phyloP scores from a whole-genome alignment of 2,113 vertebrate genomes.

The Anser brachyrhynchus region DNA sequence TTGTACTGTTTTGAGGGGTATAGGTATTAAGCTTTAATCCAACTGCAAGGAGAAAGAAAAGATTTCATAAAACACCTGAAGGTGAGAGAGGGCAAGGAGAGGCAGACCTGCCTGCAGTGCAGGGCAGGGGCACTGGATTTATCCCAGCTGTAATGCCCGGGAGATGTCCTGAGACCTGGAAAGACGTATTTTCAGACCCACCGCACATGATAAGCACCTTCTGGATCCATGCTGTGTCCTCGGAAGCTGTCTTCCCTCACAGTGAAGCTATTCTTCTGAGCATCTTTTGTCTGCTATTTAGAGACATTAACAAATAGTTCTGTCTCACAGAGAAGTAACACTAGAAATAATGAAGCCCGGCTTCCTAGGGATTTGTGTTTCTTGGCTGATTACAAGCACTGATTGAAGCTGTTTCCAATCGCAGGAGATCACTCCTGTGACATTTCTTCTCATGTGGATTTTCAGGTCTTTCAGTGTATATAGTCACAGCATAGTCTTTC shows the following conservation, averaged over 20 bases:
- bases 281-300: conserved; percentile 10
- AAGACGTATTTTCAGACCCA: not conserved
- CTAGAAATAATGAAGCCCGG: conserved; percentile 38
- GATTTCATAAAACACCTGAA: not conserved
- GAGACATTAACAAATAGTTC: conserved; percentile 8
- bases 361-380: conserved; percentile 41
- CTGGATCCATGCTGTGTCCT: not conserved
- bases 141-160: not conserved
- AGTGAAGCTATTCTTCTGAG: not conserved
- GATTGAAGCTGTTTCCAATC: conserved; percentile 7
- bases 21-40: conserved; percentile 17
- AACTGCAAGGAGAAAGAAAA: not conserved
- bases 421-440: not conserved
- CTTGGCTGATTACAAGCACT: not conserved
- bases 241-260: not conserved
- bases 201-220: rapidly evolving
- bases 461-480: not conserved
- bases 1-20: conserved; percentile 10
- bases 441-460: not conserved
- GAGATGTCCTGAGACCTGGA: not conserved
- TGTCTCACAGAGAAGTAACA: conserved; percentile 2
- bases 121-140: not conserved
- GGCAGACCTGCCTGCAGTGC: not conserved
- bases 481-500: not conserved
- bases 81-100: not conserved